Base-by-base conservation (phyloP, 2,888 invertebrate species). In the Harpalus rubripes region DNA sequence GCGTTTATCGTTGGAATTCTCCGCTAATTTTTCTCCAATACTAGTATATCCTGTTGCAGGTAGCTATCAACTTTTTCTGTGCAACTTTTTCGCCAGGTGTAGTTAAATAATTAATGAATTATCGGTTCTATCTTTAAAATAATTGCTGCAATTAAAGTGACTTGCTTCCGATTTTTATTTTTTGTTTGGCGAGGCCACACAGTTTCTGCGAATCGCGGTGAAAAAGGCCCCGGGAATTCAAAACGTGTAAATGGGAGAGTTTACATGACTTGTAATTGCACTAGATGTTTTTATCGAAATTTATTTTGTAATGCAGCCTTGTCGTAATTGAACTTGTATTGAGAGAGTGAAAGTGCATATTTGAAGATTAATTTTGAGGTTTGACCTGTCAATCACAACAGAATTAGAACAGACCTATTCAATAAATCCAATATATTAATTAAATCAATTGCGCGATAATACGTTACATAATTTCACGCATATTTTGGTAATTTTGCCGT, bases 81-180 rank as follows among this genome's bases (percentile, higher is more conserved):
- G 10, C 44, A 12, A 52, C 44, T 52, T 52, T 52, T 52, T 22
- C 58, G 10, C 15, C 10, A n/a, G 7, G 56, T 15, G 59, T 32
- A 74, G 83, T 83, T 83, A 83, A 83, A 83, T 83, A 83, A 76
- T 83, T 83, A 76, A 83, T 83, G 83, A 83, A 74, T 83, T 83
- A 83, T 83, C 76, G 59, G 83, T 76, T 74, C 83, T 76, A 83
- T 83, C 63, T 76, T 76, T 84, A 84, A 74, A 83, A 83, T 83
- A 83, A 83, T 83, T 83, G 83, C 83, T n/a, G 78, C 76, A 84
- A 84, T 84, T 84, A 84, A 84, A 84, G 65, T 84, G n/a, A 41
- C 63, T 26, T 39, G 61, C 18, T 63, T 32, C 44, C 58, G 7
- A 83, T 76, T 82, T 82, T 65, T 84, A 52, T 65, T 78, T 58